phyloP scores from a whole-genome alignment of 2,797 vertebrate species.

The Scolopax bukidnonensis region DNA sequence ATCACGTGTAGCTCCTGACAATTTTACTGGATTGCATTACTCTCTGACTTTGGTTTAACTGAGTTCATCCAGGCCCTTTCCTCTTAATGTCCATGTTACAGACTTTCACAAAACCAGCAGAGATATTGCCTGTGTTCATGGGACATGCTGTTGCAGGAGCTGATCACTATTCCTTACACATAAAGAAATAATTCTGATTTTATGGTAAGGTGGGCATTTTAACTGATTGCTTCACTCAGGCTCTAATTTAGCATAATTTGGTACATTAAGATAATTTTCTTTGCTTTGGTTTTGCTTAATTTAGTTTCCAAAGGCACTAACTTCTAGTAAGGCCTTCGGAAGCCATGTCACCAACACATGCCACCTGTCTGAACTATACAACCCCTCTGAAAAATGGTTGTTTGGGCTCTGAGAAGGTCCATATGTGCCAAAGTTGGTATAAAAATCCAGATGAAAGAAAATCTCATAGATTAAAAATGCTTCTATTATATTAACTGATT shows the following conservation, averaged over 20 bases:
- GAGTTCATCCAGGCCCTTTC: background rate
- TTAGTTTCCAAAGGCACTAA: background rate
- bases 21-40: background rate
- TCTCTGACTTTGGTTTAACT: background rate
- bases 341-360: background rate
- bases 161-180: background rate
- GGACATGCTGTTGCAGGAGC: background rate
- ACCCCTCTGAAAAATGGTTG: background rate
- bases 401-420: background rate
- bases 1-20: background rate
- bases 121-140: background rate
- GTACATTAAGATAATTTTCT: background rate
- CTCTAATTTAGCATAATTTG: background rate
- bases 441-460: background rate
- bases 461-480: background rate
- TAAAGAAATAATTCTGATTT: background rate
- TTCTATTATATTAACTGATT: background rate
- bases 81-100: background rate
- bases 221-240: background rate
- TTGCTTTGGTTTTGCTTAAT: background rate
- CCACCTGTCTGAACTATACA: background rate
- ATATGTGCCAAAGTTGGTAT: background rate
- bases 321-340: background rate
- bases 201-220: background rate
- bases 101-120: background rate